Evolutionary conservation across 30 jellyfish, hydroid and myxozoan genomes (phyloP).

Genomic region (Hydra vulgaris): DNA sequence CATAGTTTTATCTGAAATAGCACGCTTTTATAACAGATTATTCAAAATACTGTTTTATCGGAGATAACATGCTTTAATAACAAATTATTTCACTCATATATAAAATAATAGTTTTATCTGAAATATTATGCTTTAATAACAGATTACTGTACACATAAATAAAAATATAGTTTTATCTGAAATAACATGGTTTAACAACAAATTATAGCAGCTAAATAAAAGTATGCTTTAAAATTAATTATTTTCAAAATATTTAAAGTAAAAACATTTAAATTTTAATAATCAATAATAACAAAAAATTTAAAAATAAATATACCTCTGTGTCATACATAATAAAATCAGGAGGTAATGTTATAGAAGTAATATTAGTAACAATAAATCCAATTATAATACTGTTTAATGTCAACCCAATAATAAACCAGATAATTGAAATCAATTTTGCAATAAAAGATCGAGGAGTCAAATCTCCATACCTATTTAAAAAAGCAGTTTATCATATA

Average conservation of each 20-base stretch:
- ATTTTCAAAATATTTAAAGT: background rate
- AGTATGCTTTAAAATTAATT: background rate
- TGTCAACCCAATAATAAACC: constrained; percentile 22
- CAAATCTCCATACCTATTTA: constrained; percentile 17
- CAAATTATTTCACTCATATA: no score
- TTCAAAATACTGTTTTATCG: no score
- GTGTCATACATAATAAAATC: constrained; percentile 16
- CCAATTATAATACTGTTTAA: constrained; percentile 27
- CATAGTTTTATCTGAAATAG: no score
- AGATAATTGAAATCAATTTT: constrained; percentile 10
- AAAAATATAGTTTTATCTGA: no score
- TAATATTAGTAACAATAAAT: constrained; percentile 13
- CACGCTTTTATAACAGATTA: no score
- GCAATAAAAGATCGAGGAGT: constrained; percentile 20
- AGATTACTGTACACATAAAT: no score
- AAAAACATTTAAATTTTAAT: background rate
- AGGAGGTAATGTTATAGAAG: background rate
- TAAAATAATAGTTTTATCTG: no score
- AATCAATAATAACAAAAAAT: background rate
- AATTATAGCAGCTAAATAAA: background rate
- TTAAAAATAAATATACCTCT: constrained; percentile 7
- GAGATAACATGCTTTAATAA: no score
- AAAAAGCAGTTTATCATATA: background rate
- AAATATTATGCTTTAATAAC: no score
- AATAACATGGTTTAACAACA: no score